Conservation (phyloP, 2,113 vertebrate genomes). For the Solea solea region DNA sequence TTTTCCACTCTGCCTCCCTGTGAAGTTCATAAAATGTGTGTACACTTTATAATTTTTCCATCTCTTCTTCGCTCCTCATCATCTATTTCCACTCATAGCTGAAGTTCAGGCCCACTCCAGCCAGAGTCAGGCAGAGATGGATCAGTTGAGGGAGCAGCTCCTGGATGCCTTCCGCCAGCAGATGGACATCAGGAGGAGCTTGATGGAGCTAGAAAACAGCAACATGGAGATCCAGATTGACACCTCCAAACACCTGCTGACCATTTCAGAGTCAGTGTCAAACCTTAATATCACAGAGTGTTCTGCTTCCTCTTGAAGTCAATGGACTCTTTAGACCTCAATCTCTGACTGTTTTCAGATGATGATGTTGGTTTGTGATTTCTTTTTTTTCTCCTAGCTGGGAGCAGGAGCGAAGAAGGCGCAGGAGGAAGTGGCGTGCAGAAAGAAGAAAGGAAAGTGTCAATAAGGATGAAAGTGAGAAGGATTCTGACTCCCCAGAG, state of each 20-base stretch:
- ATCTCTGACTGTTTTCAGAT: too few relatives aligned
- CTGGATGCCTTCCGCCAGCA: slow-evolving; percentile 87
- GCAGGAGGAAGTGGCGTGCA: slow-evolving; percentile 83
- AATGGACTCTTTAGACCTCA: neutral
- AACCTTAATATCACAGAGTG: neutral
- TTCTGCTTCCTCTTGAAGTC: neutral
- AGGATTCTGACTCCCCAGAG: slow-evolving; percentile 86
- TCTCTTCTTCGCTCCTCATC: neutral
- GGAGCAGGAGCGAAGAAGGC: slow-evolving; percentile 85
- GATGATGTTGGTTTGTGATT: neutral
- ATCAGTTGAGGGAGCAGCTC: slow-evolving; percentile 86
- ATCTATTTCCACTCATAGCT: slow-evolving; percentile 67
- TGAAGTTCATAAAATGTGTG: neutral
- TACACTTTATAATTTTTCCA: too few relatives aligned
- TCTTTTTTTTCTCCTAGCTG: slow-evolving; percentile 75
- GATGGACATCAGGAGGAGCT: slow-evolving; percentile 85
- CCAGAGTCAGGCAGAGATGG: slow-evolving; percentile 82
- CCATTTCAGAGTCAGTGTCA: slow-evolving; percentile 84
- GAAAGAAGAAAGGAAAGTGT: slow-evolving; percentile 84
- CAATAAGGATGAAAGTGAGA: slow-evolving; percentile 87
- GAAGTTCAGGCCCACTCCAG: slow-evolving; percentile 87
- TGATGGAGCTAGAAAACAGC: slow-evolving; percentile 89
- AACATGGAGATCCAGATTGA: slow-evolving; percentile 88
- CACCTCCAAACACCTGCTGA: slow-evolving; percentile 87
- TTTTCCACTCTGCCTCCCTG: neutral